These are phyloP conservation scores for Bergia puertoricense DNA, from an alignment of 92 coral and sea anemone species.

Conservation along the genomic window DNA sequence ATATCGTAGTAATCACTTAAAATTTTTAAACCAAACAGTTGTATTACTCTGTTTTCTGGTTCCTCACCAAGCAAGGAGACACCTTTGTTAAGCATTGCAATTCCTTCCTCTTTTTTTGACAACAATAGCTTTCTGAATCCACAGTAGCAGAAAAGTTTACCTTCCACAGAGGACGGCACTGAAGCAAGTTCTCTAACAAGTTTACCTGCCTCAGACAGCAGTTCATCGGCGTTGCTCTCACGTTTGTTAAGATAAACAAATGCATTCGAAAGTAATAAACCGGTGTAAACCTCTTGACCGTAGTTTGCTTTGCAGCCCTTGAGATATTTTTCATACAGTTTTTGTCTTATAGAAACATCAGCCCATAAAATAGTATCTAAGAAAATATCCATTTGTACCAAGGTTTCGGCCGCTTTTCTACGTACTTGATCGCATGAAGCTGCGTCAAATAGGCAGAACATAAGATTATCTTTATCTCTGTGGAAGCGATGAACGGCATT, in stretches of 20 bases:
- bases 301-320: not conserved
- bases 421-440: not conserved
- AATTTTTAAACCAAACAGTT: not conserved
- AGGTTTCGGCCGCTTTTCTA: not conserved
- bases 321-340: not conserved
- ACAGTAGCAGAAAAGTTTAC: not conserved
- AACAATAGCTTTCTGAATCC: not conserved
- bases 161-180: not conserved
- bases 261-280: not conserved
- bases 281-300: not conserved
- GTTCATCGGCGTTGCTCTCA: not conserved
- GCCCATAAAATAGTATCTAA: not conserved
- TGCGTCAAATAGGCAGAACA: not conserved
- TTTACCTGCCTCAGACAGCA: not conserved
- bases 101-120: not conserved
- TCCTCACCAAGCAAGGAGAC: not conserved
- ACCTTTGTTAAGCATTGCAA: not conserved
- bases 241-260: not conserved
- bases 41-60: not conserved
- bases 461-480: not conserved
- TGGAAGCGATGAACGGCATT: not conserved
- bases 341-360: not conserved
- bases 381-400: not conserved
- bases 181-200: not conserved
- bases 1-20: not conserved